A percentile compares a stretch with the other conserved stretches of the same genome.
These are phyloP conservation scores for Mirza zaza DNA, from an alignment of 2,113 vertebrate genomes.

Conservation along the genomic window DNA sequence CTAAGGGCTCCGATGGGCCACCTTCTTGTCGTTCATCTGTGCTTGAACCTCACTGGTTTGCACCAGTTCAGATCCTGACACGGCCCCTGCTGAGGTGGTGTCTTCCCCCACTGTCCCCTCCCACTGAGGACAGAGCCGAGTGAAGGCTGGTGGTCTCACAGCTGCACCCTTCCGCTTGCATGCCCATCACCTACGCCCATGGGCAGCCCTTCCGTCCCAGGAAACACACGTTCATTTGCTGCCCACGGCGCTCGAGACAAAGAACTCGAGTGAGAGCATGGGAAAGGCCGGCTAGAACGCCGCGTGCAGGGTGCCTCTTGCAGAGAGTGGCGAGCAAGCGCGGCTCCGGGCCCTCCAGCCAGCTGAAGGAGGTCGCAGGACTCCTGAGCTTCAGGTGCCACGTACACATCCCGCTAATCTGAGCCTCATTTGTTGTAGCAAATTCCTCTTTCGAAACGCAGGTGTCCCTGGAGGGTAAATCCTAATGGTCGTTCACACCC, in stretches of 20 bases:
- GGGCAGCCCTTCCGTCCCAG: not conserved
- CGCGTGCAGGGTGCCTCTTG: not conserved
- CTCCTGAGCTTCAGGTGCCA: not conserved
- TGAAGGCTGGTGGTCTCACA: not conserved
- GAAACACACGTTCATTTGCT: not conserved
- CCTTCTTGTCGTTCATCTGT: too few relatives aligned
- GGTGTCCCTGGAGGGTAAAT: not conserved
- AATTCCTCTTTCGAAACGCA: not conserved
- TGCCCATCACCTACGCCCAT: not conserved
- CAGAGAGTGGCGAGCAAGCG: not conserved
- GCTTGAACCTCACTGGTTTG: not conserved
- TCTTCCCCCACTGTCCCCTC: not conserved
- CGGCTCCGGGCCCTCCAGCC: not conserved
- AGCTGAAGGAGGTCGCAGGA: not conserved
- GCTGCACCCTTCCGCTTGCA: accelerated
- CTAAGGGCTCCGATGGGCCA: too few relatives aligned
- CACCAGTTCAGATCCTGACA: not conserved
- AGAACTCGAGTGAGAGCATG: not conserved
- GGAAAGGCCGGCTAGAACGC: too few relatives aligned
- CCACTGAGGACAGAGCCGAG: not conserved
- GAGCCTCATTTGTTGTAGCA: not conserved
- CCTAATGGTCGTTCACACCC: not conserved
- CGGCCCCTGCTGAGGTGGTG: not conserved
- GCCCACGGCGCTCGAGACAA: not conserved
- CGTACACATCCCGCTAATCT: not conserved